Percentiles rank a stretch among this genome's conserved stretches.
Evolutionary conservation across 2,797 vertebrate genomes (phyloP).

Genomic region (Perodicticus potto): DNA sequence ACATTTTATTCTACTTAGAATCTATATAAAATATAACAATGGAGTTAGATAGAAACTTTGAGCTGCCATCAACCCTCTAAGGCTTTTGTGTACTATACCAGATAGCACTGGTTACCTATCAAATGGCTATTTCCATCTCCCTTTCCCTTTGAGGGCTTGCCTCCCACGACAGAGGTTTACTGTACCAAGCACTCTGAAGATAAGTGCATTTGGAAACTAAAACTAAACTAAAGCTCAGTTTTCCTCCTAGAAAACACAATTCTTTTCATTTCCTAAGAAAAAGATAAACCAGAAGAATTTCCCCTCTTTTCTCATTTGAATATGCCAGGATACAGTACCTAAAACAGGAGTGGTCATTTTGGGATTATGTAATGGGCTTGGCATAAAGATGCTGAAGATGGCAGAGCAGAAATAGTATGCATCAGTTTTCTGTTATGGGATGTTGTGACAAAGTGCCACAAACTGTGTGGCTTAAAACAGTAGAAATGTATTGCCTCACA

Average conservation of each 20-base stretch:
- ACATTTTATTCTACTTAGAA: conserved; percentile 23
- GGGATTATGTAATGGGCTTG: not conserved
- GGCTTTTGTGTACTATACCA: not conserved
- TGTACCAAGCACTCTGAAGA: not conserved
- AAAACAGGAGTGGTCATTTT: not conserved
- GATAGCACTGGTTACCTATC: not conserved
- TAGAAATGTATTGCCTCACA: not conserved
- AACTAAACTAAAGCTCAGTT: not conserved
- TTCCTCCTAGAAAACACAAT: not conserved
- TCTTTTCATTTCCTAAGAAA: not conserved
- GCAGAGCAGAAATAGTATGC: not conserved
- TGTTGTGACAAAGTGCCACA: not conserved
- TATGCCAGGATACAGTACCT: not conserved
- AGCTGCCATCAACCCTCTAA: not conserved
- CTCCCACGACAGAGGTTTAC: not conserved
- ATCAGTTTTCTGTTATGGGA: not conserved
- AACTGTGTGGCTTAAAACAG: not conserved
- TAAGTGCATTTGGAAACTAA: not conserved
- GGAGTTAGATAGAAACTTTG: not conserved
- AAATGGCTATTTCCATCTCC: not conserved
- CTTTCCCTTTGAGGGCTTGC: not conserved
- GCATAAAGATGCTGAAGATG: not conserved
- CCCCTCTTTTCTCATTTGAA: not conserved
- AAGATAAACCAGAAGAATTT: not conserved
- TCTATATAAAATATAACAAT: not conserved